Conservation (phyloP, 2,113 vertebrate species). For the Macrotus californicus region DNA sequence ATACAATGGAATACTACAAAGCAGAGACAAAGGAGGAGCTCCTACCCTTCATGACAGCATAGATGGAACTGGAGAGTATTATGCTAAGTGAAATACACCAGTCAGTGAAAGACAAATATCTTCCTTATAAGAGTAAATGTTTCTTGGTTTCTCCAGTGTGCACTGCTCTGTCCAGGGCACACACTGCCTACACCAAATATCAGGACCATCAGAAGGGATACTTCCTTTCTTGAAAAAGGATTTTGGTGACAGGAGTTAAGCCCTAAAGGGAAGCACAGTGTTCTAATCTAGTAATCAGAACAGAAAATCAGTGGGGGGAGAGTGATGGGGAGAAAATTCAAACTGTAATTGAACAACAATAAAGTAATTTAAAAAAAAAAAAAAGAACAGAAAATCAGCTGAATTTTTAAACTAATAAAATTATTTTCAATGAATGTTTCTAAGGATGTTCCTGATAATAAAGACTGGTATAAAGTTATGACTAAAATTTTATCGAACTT, state of each 20-base stretch:
- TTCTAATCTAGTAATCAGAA: not conserved
- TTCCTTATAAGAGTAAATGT: not conserved
- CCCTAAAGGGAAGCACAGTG: not conserved
- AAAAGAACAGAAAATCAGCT: not conserved
- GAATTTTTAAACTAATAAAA: not conserved
- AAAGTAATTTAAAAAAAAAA: too few species aligned
- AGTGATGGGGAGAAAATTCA: too few species aligned
- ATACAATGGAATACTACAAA: too few species aligned
- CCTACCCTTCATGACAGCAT: too few species aligned
- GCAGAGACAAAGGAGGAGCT: too few species aligned
- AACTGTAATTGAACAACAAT: too few species aligned
- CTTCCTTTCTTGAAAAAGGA: not conserved
- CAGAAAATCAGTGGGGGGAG: not conserved
- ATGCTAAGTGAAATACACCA: too few species aligned
- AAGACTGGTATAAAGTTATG: not conserved
- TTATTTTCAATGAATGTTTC: not conserved
- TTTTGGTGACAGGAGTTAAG: not conserved
- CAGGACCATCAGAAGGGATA: not conserved
- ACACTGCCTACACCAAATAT: not conserved
- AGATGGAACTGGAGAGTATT: too few species aligned
- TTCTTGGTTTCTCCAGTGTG: not conserved
- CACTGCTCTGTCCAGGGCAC: not conserved
- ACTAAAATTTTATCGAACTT: not conserved
- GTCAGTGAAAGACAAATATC: too few species aligned
- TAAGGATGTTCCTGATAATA: not conserved